Conservation (phyloP, 2,888 invertebrate genomes). For the Priocnemis perturbator region DNA sequence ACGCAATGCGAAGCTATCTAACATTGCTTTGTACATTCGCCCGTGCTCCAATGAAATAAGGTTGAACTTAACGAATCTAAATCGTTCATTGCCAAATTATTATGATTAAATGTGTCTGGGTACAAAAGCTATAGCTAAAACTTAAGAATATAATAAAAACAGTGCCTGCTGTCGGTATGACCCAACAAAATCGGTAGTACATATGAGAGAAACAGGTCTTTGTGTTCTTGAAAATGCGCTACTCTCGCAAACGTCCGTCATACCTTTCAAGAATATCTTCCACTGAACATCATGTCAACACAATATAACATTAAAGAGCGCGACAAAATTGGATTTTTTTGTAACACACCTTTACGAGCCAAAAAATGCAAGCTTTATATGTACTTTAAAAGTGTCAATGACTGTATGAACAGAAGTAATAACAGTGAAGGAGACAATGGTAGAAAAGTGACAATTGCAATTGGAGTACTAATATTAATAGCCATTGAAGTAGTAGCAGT, state of each 20-base stretch:
- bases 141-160: slow-evolving; percentile 31
- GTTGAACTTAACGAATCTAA: slow-evolving; percentile 44
- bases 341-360: not conserved
- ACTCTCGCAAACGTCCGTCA: not conserved
- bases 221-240: slow-evolving; percentile 13
- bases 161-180: slow-evolving; percentile 12
- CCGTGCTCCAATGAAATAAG: slow-evolving; percentile 74
- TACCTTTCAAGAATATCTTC: slow-evolving; percentile 27
- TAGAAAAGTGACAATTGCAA: too few relatives aligned
- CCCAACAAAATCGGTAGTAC: not conserved
- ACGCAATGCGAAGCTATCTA: slow-evolving; percentile 72
- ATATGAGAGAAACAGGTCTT: slow-evolving; percentile 11
- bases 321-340: not conserved
- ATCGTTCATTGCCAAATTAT: slow-evolving; percentile 50
- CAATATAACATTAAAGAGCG: not conserved
- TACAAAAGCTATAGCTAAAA: slow-evolving; percentile 41
- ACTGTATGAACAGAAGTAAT: not conserved
- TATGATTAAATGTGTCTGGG: slow-evolving; percentile 34
- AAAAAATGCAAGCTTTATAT: not conserved
- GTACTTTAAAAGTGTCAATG: not conserved
- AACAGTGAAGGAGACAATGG: not conserved
- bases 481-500: not conserved
- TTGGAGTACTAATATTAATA: not conserved
- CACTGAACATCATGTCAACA: not conserved
- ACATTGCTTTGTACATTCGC: slow-evolving; percentile 75